Conservation (phyloP, 2,888 invertebrate species). For the Leptopilina myrica region DNA sequence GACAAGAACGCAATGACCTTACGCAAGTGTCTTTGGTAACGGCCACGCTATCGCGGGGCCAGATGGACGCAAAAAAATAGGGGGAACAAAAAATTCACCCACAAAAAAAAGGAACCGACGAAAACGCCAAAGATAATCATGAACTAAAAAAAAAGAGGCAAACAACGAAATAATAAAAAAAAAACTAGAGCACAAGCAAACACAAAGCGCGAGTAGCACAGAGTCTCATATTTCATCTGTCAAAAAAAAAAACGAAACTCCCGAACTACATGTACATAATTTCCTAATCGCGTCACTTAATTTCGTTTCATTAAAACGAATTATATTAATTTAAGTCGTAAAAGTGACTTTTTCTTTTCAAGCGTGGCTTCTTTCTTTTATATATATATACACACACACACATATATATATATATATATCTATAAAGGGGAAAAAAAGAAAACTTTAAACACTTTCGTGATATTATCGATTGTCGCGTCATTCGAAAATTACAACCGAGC, state of each 20-base stretch:
- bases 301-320: background rate
- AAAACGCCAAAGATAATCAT: background rate
- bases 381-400: no score
- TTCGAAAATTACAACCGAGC: background rate
- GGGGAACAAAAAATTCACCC: background rate
- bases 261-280: no score
- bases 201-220: constrained; percentile 11
- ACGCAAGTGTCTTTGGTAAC: constrained; percentile 39
- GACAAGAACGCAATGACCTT: constrained; percentile 39
- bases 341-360: no score
- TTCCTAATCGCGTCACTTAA: background rate
- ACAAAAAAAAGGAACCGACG: background rate
- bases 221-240: background rate
- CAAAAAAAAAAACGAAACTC: background rate
- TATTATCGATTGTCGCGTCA: constrained; percentile 40
- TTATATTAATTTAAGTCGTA: no score
- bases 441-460: constrained; percentile 54
- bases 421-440: constrained; percentile 15
- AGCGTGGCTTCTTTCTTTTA: constrained; percentile 47
- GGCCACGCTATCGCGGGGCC: constrained; percentile 38
- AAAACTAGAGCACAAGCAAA: constrained; percentile 19
- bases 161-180: constrained; percentile 1
- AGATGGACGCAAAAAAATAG: constrained; percentile 33
- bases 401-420: no score
- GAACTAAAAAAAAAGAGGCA: background rate